Evolutionary conservation across 2,888 invertebrate species (phyloP), one percentile per base, ranked within the genome.

Genomic region (Merodon equestris): DNA sequence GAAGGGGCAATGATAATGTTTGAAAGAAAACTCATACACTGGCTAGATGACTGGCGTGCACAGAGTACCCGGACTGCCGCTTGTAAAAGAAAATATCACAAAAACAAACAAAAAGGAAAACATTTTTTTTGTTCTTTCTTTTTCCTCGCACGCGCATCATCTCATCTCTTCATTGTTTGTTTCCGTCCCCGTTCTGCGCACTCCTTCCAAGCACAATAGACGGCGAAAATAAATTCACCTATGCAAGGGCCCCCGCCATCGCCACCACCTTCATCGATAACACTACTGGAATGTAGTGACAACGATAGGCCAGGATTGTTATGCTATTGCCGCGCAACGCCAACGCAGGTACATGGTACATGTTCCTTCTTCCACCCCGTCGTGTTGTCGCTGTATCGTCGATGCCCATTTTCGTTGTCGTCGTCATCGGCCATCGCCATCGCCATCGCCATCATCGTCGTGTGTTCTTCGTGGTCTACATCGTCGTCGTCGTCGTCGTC

Each of bases 61-160:
- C 61, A 17, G 19, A 79, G 58, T 63, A n/a, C n/a, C n/a, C n/a
- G 3, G 27, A 27, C 27, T 7, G 27, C 27, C 27, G 27, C 2
- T 27, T 27, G 27, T 27, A 27, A 27, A 27, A 27, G 27, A 27
- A 27, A 27, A 27, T 27, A 27, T 2, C 27, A 27, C 7, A 27
- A 27, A 27, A 27, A 27, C 27, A 27, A 27, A 27, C 2, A 27
- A 27, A 2, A 27, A 27, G n/a, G n/a, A n/a, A n/a, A n/a, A n/a
- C n/a, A n/a, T n/a, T n/a, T n/a, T n/a, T n/a, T 27, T 27, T 27
- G 2, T 27, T 4, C 57, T 74, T 79, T 64, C 60, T 45, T 74
- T 40, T 40, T 40, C 53, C 58, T 79, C 74, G 79, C 79, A 74
- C 64, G 74, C 74, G 79, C 79, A 74, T 79, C 60, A 70, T 60